Evolutionary conservation across 2,888 invertebrate genomes (phyloP).

Genomic region (Eremobia ochroleuca): DNA sequence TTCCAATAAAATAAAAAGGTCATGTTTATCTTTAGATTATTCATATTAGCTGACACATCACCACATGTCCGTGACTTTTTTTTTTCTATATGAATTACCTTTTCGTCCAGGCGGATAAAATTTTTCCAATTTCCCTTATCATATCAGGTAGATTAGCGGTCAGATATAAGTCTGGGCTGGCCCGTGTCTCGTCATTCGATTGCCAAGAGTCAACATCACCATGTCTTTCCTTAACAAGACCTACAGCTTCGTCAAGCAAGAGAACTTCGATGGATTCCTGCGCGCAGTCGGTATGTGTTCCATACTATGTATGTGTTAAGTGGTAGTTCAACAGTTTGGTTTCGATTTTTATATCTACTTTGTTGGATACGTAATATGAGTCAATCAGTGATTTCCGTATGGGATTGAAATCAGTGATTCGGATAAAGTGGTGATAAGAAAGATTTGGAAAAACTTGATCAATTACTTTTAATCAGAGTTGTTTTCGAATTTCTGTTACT

Average conservation of each 20-base stretch:
- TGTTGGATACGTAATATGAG: neutral
- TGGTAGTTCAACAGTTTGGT: neutral
- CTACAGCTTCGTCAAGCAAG: slow-evolving; percentile 64
- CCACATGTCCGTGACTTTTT: slow-evolving; percentile 2
- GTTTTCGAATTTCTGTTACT: neutral
- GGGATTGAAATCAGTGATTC: slow-evolving; percentile 45
- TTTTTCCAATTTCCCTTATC: slow-evolving; percentile 25
- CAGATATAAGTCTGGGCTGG: slow-evolving; percentile 24
- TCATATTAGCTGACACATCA: slow-evolving; percentile 1
- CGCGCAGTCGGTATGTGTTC: slow-evolving; percentile 68
- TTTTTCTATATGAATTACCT: neutral
- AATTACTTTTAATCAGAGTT: slow-evolving; percentile 12
- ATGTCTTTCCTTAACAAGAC: slow-evolving; percentile 46
- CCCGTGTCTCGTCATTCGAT: slow-evolving; percentile 23
- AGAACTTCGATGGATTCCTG: slow-evolving; percentile 74
- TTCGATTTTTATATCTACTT: neutral
- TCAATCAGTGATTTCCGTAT: slow-evolving; percentile 16
- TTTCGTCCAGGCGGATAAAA: neutral
- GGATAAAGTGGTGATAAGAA: slow-evolving; percentile 20
- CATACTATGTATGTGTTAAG: neutral
- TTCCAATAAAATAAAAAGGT: slow-evolving; percentile 10
- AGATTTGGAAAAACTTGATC: neutral
- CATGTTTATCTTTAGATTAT: slow-evolving; percentile 1
- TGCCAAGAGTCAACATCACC: slow-evolving; percentile 6
- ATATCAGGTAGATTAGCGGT: slow-evolving; percentile 45